Conservation (phyloP, 2,113 vertebrate species). For the Lampris megalopsis region DNA sequence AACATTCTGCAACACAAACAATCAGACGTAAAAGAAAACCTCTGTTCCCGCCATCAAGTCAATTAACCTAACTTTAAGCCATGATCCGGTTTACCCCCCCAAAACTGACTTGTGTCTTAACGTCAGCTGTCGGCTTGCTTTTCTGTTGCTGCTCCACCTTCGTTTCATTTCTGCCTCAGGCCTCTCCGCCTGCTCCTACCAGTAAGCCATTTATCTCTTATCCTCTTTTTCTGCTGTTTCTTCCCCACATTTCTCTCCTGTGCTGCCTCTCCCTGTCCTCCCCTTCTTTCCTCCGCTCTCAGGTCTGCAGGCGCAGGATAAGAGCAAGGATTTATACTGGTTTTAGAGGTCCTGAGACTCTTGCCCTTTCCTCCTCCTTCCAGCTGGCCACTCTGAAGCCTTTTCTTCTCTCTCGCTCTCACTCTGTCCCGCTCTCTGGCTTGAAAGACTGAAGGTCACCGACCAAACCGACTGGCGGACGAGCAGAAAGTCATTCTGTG, state of each 20-base stretch:
- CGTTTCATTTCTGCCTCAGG: constrained; percentile 45
- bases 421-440: constrained; percentile 51
- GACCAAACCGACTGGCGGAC: constrained; percentile 40
- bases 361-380: constrained; percentile 18
- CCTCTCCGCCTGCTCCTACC: constrained; percentile 51
- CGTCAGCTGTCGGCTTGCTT: constrained; percentile 67
- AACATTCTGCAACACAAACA: background rate
- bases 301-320: constrained; percentile 97
- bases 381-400: constrained; percentile 28
- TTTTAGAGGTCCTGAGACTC: constrained; percentile 87
- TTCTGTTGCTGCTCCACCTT: constrained; percentile 44
- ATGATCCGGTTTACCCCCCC: too few relatives aligned
- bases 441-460: constrained; percentile 22
- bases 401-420: constrained; percentile 76
- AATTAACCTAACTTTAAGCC: constrained; percentile 56
- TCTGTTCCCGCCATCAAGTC: constrained; percentile 34
- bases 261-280: constrained; percentile 45
- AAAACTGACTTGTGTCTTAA: constrained; percentile 55
- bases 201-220: constrained; percentile 37
- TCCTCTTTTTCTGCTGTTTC: constrained; percentile 63
- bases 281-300: constrained; percentile 75
- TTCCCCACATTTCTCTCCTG: constrained; percentile 39
- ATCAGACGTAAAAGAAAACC: constrained; percentile 14
- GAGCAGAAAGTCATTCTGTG: constrained; percentile 42
- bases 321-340: constrained; percentile 98